Evolutionary conservation across 2,113 vertebrate genomes (phyloP).

Genomic region (Pelecanus crispus): DNA sequence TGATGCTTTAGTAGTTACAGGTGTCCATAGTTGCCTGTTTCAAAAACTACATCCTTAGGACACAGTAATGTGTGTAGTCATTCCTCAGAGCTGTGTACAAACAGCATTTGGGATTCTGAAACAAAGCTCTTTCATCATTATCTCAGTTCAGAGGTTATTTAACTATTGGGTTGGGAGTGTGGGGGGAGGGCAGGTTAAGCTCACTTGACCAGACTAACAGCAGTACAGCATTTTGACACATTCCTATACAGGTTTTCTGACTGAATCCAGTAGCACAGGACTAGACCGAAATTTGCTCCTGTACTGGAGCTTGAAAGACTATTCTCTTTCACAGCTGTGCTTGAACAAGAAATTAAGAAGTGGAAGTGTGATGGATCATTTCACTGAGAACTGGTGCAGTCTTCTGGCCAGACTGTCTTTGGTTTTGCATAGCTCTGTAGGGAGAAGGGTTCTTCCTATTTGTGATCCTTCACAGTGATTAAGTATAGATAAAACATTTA

Average conservation of each 20-base stretch:
- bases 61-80: too few species aligned
- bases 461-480: not conserved
- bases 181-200: too few species aligned
- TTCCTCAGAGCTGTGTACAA: not conserved
- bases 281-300: not conserved
- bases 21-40: not conserved
- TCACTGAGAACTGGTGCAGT: not conserved
- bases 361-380: not conserved
- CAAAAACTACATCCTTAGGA: not conserved
- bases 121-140: not conserved
- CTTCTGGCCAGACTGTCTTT: not conserved
- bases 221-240: not conserved
- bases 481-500: not conserved
- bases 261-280: not conserved
- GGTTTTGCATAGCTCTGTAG: not conserved
- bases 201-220: not conserved
- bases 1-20: not conserved
- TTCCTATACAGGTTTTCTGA: not conserved
- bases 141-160: not conserved
- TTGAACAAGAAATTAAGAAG: not conserved
- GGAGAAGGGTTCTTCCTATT: not conserved
- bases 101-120: not conserved
- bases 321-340: not conserved
- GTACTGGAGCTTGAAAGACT: not conserved
- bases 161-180: not conserved